Conservation (phyloP, 2,797 vertebrate genomes). For the Gallinago nigripennis region DNA sequence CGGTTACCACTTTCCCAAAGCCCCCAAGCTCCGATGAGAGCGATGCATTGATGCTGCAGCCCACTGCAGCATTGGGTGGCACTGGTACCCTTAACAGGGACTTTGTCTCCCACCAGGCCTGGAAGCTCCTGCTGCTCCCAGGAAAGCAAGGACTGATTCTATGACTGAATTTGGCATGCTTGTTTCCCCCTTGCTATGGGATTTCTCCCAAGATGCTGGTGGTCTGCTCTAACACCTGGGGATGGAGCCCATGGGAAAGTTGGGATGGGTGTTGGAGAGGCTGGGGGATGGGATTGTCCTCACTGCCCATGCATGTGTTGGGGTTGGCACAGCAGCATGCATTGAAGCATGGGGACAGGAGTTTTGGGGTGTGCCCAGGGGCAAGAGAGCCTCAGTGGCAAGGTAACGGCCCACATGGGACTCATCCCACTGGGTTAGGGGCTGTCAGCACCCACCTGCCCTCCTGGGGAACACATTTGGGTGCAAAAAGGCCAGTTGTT, state of each 20-base stretch:
- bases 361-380: no score
- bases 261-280: background rate
- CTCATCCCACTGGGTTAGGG: accelerated
- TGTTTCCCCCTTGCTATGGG: background rate
- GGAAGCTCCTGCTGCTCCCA: background rate
- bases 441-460: background rate
- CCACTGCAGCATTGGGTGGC: background rate
- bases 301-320: accelerated
- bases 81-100: background rate
- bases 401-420: background rate
- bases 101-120: background rate
- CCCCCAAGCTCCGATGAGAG: background rate
- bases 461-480: background rate
- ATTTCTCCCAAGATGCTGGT: background rate
- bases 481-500: background rate
- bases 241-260: background rate
- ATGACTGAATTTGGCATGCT: background rate
- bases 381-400: background rate
- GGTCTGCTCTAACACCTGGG: background rate
- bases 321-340: background rate
- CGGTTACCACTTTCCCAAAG: background rate
- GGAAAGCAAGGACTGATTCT: accelerated
- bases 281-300: background rate
- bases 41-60: background rate
- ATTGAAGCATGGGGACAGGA: background rate